Percentiles rank a stretch among this genome's conserved stretches.
These are phyloP conservation scores for Magallana nippona DNA, from an alignment of 2,888 invertebrate species.

Conservation along the genomic window DNA sequence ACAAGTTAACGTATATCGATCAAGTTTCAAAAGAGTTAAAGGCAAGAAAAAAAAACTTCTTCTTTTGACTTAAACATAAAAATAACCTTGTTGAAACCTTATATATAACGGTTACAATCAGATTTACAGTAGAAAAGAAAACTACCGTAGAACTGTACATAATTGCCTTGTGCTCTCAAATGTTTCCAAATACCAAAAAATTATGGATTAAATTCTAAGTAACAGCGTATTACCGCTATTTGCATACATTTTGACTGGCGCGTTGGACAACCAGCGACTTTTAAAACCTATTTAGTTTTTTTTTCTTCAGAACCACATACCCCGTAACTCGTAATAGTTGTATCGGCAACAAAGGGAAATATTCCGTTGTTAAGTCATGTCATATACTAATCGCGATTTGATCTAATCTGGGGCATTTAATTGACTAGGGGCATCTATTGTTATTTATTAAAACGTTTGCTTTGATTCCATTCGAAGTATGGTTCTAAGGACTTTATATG, in stretches of 20 bases:
- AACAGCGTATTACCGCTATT: constrained; percentile 9
- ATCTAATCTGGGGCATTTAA: constrained; percentile 26
- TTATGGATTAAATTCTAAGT: constrained; percentile 13
- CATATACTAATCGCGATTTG: not conserved
- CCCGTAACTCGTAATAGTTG: not conserved
- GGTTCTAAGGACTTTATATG: not conserved
- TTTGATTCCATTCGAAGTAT: constrained; percentile 19
- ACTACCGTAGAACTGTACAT: too few relatives aligned
- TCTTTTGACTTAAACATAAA: too few relatives aligned
- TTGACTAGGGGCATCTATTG: constrained; percentile 13
- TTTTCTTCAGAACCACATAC: not conserved
- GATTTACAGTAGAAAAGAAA: too few relatives aligned
- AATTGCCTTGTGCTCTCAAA: too few relatives aligned
- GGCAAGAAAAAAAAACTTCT: too few relatives aligned
- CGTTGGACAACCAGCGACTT: constrained; percentile 10
- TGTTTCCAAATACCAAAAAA: constrained; percentile 8
- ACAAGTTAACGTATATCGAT: too few relatives aligned
- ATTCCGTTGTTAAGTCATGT: constrained; percentile 30
- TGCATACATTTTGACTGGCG: not conserved
- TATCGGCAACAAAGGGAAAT: not conserved
- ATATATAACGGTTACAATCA: too few relatives aligned
- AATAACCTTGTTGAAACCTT: too few relatives aligned
- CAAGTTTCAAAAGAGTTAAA: too few relatives aligned
- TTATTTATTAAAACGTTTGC: constrained; percentile 33
- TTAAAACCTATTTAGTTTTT: not conserved